These are phyloP conservation scores for Amphipoea lucens DNA, from an alignment of 2,888 invertebrate species.

Conservation along the genomic window DNA sequence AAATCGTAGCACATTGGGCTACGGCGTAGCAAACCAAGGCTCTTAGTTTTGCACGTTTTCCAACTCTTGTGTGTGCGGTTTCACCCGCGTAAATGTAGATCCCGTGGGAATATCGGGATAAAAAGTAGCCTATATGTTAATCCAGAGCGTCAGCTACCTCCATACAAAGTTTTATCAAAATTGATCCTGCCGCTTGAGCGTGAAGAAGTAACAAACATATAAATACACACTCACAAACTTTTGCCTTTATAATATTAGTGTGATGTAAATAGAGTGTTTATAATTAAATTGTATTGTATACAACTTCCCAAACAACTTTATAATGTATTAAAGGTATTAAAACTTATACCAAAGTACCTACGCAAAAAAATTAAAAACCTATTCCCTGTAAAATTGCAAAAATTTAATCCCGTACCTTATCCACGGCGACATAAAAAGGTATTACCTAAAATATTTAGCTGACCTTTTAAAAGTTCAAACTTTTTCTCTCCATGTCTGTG, in stretches of 20 bases:
- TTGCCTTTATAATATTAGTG: no score
- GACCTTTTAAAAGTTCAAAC: slow-evolving; percentile 35
- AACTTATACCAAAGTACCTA: neutral
- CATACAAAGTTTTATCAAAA: no score
- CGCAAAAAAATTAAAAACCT: neutral
- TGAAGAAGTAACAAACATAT: no score
- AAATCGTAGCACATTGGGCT: neutral
- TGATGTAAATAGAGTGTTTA: no score
- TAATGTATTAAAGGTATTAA: neutral
- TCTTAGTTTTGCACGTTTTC: neutral
- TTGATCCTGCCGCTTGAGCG: no score
- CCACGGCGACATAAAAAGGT: slow-evolving; percentile 15
- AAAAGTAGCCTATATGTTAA: no score
- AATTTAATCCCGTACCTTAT: neutral
- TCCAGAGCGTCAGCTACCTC: no score
- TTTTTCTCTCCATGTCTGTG: slow-evolving; percentile 34
- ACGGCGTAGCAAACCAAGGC: slow-evolving; percentile 3
- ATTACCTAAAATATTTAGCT: slow-evolving; percentile 14
- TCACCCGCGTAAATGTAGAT: no score
- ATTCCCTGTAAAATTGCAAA: neutral
- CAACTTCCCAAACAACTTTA: neutral
- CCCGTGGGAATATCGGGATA: no score
- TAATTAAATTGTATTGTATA: neutral
- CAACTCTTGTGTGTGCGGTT: neutral
- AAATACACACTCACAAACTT: no score